phyloP scores from a whole-genome alignment of 2,888 invertebrate genomes.

The Mellilla xanthometata region DNA sequence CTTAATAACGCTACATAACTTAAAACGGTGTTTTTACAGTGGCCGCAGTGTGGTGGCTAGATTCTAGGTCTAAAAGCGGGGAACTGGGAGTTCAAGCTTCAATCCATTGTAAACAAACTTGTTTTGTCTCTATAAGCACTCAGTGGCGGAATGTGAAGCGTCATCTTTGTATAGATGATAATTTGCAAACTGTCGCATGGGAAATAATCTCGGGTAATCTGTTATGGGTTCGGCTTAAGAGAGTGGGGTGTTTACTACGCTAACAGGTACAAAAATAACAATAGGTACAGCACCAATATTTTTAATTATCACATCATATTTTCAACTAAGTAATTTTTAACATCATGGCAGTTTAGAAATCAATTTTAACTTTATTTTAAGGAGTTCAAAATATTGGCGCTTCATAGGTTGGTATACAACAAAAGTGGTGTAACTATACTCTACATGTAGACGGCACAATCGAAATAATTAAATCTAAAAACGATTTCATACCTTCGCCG shows the following conservation, averaged over 20 bases:
- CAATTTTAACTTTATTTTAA: neutral
- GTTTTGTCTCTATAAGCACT: slow-evolving; percentile 59
- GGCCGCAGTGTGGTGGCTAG: slow-evolving; percentile 54
- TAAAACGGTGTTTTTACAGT: slow-evolving; percentile 49
- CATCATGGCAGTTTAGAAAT: neutral
- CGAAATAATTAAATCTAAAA: slow-evolving; percentile 42
- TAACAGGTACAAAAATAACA: slow-evolving; percentile 45
- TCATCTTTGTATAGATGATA: slow-evolving; percentile 60
- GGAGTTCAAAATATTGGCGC: slow-evolving; percentile 42
- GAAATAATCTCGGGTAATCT: slow-evolving; percentile 54
- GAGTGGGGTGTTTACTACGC: slow-evolving; percentile 72
- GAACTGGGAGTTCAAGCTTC: slow-evolving; percentile 65
- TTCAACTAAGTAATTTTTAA: too few relatives aligned
- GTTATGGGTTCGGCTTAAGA: slow-evolving; percentile 81
- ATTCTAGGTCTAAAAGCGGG: slow-evolving; percentile 66
- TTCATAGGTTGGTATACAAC: slow-evolving; percentile 25
- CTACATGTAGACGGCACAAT: slow-evolving; percentile 51
- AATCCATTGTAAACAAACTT: slow-evolving; percentile 57
- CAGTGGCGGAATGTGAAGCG: slow-evolving; percentile 56
- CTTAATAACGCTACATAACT: slow-evolving; percentile 69
- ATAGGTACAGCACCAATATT: slow-evolving; percentile 38
- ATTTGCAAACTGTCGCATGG: slow-evolving; percentile 51
- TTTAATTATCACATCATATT: slow-evolving; percentile 16
- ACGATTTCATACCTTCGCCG: slow-evolving; percentile 60
- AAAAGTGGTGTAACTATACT: slow-evolving; percentile 18